Evolutionary conservation across 2,113 vertebrate species (phyloP), one percentile per base, ranked within the genome.

Genomic region (Oriolus oriolus): DNA sequence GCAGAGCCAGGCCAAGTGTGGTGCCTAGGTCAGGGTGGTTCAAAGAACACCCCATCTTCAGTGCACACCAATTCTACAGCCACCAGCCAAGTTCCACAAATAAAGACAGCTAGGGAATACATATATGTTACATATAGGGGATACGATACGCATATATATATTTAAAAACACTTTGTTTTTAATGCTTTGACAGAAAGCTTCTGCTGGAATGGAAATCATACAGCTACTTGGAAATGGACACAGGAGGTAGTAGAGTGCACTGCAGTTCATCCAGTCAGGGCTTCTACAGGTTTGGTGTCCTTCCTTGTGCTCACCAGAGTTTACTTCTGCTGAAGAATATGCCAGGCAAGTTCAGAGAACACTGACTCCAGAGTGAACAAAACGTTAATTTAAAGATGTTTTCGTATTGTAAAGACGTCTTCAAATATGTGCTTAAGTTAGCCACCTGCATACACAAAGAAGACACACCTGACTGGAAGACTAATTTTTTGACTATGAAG

Each of bases 131-230:
- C 21, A 37, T 11, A 10, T 2, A 27, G 8, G 16, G 11, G 17
- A 73, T 28, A 49, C 1, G 10, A 60, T 16, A 60, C 0, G 1
- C 11, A 10, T 2, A 30, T 2, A 28, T 2, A 1, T 5, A 37
- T 35, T 63, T 47, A 3, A 78, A 87, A 82, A 3, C 22, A 53
- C 9, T 13, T 65, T 54, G 15, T 14, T 89, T 59, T 66, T 44
- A 59, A 84, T 84, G 15, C 27, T 75, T 33, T 91, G 47, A 45
- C 22, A 76, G 41, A 94, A 90, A 76, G 15, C 33, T 66, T 70
- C 56, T 65, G 3, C 16, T 45, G 37, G 45, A 77, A 65, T 1
- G 4, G 70, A 88, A 90, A 13, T 4, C 59, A 83, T 4, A 23
- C 11, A 63, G 41, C 23, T 87, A 45, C 24, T 37, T 57, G n/a